A percentile compares a stretch with the other conserved stretches of the same genome.
Conservation (phyloP, 1,140 invertebrate species). For the Drosophila paulistorum region DNA sequence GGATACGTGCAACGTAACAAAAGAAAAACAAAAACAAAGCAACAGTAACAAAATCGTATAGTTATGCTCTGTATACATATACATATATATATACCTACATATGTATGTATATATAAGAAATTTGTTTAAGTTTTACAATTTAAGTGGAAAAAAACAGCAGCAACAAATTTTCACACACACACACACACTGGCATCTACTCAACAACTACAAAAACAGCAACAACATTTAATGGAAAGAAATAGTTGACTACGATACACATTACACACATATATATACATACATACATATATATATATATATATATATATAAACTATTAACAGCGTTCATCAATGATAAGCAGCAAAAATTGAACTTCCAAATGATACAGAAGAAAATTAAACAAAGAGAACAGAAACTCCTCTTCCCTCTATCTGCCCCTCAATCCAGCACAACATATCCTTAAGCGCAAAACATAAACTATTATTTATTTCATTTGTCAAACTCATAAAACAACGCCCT, state of each 20-base stretch:
- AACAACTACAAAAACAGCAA: background rate
- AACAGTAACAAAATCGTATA: constrained; percentile 49
- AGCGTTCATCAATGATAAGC: constrained; percentile 55
- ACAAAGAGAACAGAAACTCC: background rate
- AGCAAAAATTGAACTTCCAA: constrained; percentile 24
- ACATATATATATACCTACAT: background rate
- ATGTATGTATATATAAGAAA: background rate
- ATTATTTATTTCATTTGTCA: constrained; percentile 77
- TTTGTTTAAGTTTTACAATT: constrained; percentile 12
- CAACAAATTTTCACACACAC: constrained; percentile 44
- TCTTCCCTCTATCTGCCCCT: background rate
- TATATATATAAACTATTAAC: constrained; percentile 34
- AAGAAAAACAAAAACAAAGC: background rate
- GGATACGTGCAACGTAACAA: constrained; percentile 40
- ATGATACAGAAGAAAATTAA: background rate
- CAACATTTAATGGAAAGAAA: constrained; percentile 49
- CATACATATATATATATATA: constrained; percentile 41
- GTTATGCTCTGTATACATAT: constrained; percentile 1
- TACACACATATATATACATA: background rate
- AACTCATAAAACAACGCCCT: constrained; percentile 42
- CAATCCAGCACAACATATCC: constrained; percentile 69
- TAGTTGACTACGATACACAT: constrained; percentile 60
- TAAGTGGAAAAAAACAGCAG: constrained; percentile 29
- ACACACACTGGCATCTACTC: constrained; percentile 54
- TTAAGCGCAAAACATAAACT: constrained; percentile 68